Percentiles rank a stretch among this genome's conserved stretches.
Evolutionary conservation across 64 coral and sea anemone species (phyloP).

Genomic region (Montipora capricornis): DNA sequence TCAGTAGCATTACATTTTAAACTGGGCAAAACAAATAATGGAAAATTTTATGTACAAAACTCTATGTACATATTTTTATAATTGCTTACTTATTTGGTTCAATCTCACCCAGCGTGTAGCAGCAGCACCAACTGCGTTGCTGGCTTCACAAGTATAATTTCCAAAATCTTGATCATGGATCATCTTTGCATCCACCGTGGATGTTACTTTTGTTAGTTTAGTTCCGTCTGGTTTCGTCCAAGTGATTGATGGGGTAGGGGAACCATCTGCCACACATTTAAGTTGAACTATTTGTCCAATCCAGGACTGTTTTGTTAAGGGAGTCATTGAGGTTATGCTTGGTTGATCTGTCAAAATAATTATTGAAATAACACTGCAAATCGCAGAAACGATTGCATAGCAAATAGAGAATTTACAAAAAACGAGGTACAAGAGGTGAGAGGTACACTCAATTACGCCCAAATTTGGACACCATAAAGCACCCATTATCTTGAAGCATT

Average conservation of each 20-base stretch:
- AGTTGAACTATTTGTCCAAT: slow-evolving; percentile 6
- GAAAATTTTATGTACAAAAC: no score
- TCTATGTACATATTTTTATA: no score
- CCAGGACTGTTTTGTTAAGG: neutral
- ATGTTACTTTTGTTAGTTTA: neutral
- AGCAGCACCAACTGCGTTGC: neutral
- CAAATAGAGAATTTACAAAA: no score
- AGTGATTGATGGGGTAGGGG: neutral
- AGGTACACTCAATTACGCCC: no score
- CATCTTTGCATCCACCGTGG: neutral
- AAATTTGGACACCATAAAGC: no score
- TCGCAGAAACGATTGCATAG: no score
- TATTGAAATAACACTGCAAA: no score
- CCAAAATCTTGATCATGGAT: slow-evolving; percentile 13
- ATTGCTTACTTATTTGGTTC: slow-evolving; percentile 21
- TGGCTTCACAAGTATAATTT: neutral
- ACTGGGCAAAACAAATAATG: no score
- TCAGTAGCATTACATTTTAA: no score
- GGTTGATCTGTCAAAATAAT: slow-evolving; percentile 1
- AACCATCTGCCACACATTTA: slow-evolving; percentile 22
- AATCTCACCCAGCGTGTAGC: neutral
- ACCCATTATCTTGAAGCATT: no score
- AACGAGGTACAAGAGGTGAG: no score
- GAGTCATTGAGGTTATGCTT: neutral
- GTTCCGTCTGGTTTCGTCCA: neutral